Percentiles rank a stretch among this genome's conserved stretches.
phyloP scores from a whole-genome alignment of 2,113 vertebrate species.

The Dasypus novemcinctus region DNA sequence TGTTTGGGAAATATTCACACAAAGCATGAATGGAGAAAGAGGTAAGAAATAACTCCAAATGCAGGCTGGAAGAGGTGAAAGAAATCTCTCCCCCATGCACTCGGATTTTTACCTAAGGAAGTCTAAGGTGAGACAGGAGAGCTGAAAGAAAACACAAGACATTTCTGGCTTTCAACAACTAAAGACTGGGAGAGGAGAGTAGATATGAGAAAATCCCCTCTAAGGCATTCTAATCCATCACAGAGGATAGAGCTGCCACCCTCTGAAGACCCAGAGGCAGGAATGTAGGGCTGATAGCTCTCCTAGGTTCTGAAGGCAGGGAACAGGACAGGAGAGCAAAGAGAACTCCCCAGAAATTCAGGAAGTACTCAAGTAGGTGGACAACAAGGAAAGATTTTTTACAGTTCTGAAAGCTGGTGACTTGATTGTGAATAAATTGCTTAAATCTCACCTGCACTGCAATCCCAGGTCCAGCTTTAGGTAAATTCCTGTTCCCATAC shows the following conservation, averaged over 20 bases:
- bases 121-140: background rate
- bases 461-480: background rate
- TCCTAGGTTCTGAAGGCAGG: background rate
- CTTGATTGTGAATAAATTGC: background rate
- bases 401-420: background rate
- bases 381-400: background rate
- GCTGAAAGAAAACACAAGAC: background rate
- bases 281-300: background rate
- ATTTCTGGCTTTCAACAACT: background rate
- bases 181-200: background rate
- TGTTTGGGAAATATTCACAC: background rate
- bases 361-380: background rate
- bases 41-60: background rate
- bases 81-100: background rate
- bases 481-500: background rate
- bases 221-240: background rate
- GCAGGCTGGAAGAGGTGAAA: background rate
- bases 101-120: background rate
- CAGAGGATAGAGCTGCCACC: background rate
- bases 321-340: background rate
- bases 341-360: background rate
- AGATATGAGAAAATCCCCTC: background rate
- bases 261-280: background rate
- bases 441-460: background rate
- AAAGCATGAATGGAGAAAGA: background rate